A percentile compares a stretch with the other conserved stretches of the same genome.
Conservation (phyloP, 2,797 vertebrate genomes). For the Gadopsis bispinosus region DNA sequence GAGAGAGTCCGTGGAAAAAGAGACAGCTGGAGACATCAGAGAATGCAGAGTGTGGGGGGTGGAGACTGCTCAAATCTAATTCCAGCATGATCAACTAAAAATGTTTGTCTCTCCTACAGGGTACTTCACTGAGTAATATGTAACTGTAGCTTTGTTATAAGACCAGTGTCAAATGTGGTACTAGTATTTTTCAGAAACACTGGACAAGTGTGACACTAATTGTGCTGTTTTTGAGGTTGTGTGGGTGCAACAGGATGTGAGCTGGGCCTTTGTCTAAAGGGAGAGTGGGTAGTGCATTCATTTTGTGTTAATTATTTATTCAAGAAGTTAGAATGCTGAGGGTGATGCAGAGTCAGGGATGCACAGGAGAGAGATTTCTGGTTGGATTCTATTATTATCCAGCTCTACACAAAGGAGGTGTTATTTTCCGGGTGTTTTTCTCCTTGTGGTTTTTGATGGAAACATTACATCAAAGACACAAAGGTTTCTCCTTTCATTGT, state of each 20-base stretch:
- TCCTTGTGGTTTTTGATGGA: conserved; percentile 54
- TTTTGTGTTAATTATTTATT: conserved; percentile 54
- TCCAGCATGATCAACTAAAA: conserved; percentile 43
- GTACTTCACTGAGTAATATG: conserved; percentile 14
- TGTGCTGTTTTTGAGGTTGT: conserved; percentile 14
- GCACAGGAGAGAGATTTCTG: conserved; percentile 37
- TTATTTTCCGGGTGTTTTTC: conserved; percentile 20
- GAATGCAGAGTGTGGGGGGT: background rate
- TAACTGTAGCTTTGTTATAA: conserved; percentile 33
- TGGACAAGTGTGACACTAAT: background rate
- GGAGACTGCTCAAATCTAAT: conserved; percentile 46
- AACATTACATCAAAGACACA: conserved; percentile 61
- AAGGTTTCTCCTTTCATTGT: conserved; percentile 47
- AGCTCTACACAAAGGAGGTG: conserved; percentile 4
- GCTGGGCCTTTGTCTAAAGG: background rate
- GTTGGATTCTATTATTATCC: conserved; percentile 42
- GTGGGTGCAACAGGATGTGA: background rate
- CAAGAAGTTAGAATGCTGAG: conserved; percentile 43
- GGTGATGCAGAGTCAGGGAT: conserved; percentile 32
- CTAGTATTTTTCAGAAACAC: background rate
- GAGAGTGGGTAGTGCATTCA: background rate
- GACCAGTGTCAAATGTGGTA: conserved; percentile 4
- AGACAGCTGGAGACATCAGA: conserved; percentile 45
- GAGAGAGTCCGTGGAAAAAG: conserved; percentile 17
- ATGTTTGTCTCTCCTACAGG: conserved; percentile 14